phyloP scores from a whole-genome alignment of 2,888 invertebrate species.

The Andrena marginata region DNA sequence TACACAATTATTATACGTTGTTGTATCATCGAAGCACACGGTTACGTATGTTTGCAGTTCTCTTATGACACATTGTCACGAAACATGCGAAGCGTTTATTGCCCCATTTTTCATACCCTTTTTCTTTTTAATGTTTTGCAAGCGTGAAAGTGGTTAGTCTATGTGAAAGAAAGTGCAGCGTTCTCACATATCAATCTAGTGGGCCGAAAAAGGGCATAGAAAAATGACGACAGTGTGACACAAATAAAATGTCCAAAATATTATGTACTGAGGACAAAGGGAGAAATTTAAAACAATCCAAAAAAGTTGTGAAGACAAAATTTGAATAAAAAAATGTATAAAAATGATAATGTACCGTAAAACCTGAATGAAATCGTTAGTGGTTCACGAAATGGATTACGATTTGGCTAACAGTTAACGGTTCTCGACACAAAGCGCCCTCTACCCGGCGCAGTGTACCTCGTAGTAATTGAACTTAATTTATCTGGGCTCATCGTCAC shows the following conservation, averaged over 20 bases:
- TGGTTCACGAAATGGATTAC: not conserved
- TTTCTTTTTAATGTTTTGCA: conserved; percentile 2
- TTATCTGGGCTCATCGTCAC: conserved; percentile 9
- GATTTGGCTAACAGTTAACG: not conserved
- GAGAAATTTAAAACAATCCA: no score
- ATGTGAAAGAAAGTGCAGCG: not conserved
- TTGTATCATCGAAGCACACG: conserved; percentile 34
- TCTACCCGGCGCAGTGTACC: not conserved
- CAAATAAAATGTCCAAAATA: no score
- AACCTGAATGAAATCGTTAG: not conserved
- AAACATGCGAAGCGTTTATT: conserved; percentile 46
- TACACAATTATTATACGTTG: conserved; percentile 49
- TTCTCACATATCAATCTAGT: not conserved
- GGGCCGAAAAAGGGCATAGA: no score
- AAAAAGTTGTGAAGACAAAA: no score
- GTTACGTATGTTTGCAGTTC: conserved; percentile 37
- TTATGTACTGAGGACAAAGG: no score
- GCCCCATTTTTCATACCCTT: conserved; percentile 12
- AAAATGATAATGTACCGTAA: no score
- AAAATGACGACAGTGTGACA: no score
- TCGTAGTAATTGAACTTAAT: conserved; percentile 35
- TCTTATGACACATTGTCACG: conserved; percentile 55
- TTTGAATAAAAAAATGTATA: no score
- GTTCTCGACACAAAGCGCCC: not conserved
- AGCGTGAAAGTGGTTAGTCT: not conserved